These are phyloP conservation scores for Drosophila ohnishii DNA, from an alignment of 1,140 invertebrate genomes.

Conservation along the genomic window DNA sequence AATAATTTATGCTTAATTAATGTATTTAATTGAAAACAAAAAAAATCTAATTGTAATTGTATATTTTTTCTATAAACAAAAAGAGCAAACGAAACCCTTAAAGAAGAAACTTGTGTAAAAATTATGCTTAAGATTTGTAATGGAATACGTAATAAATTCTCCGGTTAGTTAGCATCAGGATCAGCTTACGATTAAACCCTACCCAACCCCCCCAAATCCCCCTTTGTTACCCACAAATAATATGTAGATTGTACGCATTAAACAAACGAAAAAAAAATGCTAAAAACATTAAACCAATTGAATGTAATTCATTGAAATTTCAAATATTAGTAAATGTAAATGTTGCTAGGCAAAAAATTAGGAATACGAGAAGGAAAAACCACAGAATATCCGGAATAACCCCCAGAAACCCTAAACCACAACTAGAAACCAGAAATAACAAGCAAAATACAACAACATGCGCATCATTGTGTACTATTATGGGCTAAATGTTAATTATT, in stretches of 20 bases:
- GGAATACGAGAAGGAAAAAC: slow-evolving; percentile 17
- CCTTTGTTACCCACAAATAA: slow-evolving; percentile 49
- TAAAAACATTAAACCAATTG: slow-evolving; percentile 48
- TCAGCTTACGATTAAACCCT: slow-evolving; percentile 16
- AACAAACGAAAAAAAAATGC: not conserved
- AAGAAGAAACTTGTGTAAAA: slow-evolving; percentile 55
- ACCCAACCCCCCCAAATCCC: not conserved
- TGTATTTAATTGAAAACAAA: slow-evolving; percentile 60
- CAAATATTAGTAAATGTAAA: slow-evolving; percentile 72
- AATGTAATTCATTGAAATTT: slow-evolving; percentile 72
- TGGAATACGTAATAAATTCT: slow-evolving; percentile 67
- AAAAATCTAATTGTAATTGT: slow-evolving; percentile 57
- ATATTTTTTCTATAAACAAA: slow-evolving; percentile 53
- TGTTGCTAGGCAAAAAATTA: slow-evolving; percentile 70
- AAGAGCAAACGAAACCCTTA: slow-evolving; percentile 54
- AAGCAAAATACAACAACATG: slow-evolving; percentile 41
- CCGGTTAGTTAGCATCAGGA: slow-evolving; percentile 49
- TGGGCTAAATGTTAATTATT: slow-evolving; percentile 81
- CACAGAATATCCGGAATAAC: slow-evolving; percentile 26
- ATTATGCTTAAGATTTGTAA: slow-evolving; percentile 54
- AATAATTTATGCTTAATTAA: slow-evolving; percentile 77
- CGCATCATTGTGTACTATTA: slow-evolving; percentile 76
- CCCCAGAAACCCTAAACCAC: slow-evolving; percentile 5
- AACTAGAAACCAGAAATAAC: slow-evolving; percentile 25
- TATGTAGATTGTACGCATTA: slow-evolving; percentile 41